Percentiles rank a stretch among this genome's conserved stretches.
phyloP scores from a whole-genome alignment of 2,113 vertebrate species.

The Cyanoliseus patagonus region DNA sequence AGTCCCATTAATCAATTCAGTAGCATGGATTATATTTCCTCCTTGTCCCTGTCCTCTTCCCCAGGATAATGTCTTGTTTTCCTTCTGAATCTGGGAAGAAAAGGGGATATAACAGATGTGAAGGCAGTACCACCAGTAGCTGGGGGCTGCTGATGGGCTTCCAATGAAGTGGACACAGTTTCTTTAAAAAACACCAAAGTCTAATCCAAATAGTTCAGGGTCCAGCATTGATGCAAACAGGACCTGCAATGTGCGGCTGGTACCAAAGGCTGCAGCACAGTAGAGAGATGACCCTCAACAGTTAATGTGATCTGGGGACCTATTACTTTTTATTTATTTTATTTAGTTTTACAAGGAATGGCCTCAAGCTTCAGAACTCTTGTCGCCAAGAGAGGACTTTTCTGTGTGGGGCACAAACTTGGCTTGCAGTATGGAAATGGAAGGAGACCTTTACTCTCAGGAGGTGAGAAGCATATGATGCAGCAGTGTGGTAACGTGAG shows the following conservation, averaged over 20 bases:
- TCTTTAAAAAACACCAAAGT: neutral
- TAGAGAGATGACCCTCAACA: neutral
- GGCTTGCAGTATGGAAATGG: neutral
- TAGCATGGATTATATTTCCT: conserved; percentile 35
- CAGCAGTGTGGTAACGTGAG: conserved; percentile 21
- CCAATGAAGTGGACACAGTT: neutral
- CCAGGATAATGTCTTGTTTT: neutral
- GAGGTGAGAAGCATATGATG: conserved; percentile 21
- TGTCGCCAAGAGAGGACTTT: neutral
- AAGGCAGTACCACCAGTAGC: neutral
- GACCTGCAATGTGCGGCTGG: neutral
- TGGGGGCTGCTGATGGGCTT: neutral
- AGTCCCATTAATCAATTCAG: conserved; percentile 68
- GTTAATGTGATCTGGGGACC: neutral
- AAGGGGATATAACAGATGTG: neutral
- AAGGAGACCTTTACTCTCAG: neutral
- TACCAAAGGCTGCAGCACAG: neutral
- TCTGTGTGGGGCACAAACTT: neutral
- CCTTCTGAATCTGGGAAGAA: conserved; percentile 5
- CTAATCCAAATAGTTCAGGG: neutral
- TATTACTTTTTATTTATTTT: neutral
- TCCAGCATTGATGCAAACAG: neutral
- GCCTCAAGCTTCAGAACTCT: neutral
- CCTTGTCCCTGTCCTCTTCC: neutral
- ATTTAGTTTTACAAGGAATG: neutral